These are phyloP conservation scores for Nothoprocta pentlandii DNA, from an alignment of 2,113 vertebrate species.

Conservation along the genomic window DNA sequence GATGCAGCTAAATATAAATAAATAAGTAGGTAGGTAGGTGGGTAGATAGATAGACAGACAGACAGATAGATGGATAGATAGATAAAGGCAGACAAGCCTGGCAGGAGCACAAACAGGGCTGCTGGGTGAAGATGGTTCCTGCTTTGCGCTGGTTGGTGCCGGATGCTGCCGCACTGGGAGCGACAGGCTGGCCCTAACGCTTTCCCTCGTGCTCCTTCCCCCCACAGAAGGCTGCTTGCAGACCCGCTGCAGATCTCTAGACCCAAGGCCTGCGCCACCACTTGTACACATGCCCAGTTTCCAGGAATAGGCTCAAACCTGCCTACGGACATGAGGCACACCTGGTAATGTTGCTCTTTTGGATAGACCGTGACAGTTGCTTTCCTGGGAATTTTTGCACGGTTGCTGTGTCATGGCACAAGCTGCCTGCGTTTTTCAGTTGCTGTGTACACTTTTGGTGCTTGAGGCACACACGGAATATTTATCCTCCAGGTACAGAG, in stretches of 20 bases:
- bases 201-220: background rate
- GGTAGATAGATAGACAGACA: no score
- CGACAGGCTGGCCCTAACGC: accelerated
- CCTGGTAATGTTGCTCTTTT: background rate
- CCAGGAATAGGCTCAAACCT: background rate
- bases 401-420: accelerated
- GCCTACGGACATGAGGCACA: background rate
- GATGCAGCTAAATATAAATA: background rate
- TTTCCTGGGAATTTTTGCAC: background rate
- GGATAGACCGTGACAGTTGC: background rate
- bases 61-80: no score
- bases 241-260: background rate
- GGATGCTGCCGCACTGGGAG: background rate
- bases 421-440: background rate
- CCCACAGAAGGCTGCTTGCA: background rate
- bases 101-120: accelerated
- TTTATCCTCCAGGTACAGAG: background rate
- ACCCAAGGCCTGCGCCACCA: background rate
- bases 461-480: background rate
- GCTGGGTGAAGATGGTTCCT: background rate
- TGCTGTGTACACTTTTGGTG: background rate
- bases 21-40: no score
- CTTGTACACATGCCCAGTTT: accelerated
- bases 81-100: background rate
- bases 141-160: background rate